Evolutionary conservation across 1,140 invertebrate species (phyloP).

Genomic region (Drosophila cardini): DNA sequence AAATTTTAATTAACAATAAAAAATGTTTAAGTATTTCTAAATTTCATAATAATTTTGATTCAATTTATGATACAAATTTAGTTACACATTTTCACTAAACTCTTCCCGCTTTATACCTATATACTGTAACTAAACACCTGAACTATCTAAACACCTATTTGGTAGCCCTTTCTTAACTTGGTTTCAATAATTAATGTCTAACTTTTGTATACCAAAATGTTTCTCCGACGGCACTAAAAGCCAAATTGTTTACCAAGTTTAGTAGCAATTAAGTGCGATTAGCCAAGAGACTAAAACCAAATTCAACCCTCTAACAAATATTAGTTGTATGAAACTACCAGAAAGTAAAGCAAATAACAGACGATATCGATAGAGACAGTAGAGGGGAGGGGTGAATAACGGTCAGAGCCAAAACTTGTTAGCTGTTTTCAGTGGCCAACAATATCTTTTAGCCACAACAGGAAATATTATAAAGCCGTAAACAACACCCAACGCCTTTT

Average conservation of each 20-base stretch:
- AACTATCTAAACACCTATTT: no score
- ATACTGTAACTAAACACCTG: no score
- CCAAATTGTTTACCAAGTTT: slow-evolving; percentile 8
- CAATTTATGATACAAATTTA: no score
- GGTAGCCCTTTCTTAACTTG: no score
- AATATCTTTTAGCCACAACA: slow-evolving; percentile 52
- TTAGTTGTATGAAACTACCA: slow-evolving; percentile 46
- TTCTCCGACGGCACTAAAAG: slow-evolving; percentile 5
- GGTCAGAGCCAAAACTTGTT: slow-evolving; percentile 39
- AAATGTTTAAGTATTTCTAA: no score
- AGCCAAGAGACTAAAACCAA: slow-evolving; percentile 2
- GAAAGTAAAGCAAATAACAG: slow-evolving; percentile 54
- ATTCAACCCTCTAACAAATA: background rate
- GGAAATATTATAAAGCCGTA: slow-evolving; percentile 46
- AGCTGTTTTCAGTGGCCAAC: slow-evolving; percentile 33
- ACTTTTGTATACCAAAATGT: background rate
- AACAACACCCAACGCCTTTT: slow-evolving; percentile 38
- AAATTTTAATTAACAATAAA: no score
- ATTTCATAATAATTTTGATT: no score
- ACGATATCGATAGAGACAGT: slow-evolving; percentile 1
- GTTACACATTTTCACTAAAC: no score
- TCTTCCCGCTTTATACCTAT: no score
- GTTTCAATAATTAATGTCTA: background rate
- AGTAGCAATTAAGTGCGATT: slow-evolving; percentile 14
- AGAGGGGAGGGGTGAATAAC: no score